A percentile compares a stretch with the other conserved stretches of the same genome.
Conservation (phyloP, 2,888 invertebrate genomes). For the Mythimna lalbum region DNA sequence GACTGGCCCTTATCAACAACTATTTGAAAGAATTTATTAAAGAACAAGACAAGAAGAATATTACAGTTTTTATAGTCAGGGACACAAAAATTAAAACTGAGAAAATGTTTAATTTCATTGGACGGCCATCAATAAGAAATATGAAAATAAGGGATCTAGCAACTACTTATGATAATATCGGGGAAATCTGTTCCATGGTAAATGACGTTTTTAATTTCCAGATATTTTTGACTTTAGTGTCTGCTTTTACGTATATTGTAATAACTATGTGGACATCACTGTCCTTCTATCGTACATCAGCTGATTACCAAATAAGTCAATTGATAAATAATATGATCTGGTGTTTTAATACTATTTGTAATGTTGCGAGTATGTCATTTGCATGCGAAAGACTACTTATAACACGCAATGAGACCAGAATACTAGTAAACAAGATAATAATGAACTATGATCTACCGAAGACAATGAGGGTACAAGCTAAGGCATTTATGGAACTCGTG, state of each 20-base stretch:
- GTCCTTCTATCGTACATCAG: constrained; percentile 67
- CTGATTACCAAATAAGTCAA: constrained; percentile 49
- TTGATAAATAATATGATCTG: constrained; percentile 71
- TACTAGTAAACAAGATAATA: constrained; percentile 78
- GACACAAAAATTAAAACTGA: constrained; percentile 57
- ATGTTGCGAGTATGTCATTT: constrained; percentile 73
- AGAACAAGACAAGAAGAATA: constrained; percentile 63
- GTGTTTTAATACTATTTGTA: constrained; percentile 70
- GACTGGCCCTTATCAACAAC: constrained; percentile 73
- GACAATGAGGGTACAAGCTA: constrained; percentile 77
- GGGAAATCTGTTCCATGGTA: constrained; percentile 71
- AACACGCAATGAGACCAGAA: constrained; percentile 72
- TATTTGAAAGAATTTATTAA: constrained; percentile 71
- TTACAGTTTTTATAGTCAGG: constrained; percentile 66
- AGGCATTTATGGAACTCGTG: constrained; percentile 79
- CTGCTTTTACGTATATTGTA: constrained; percentile 76
- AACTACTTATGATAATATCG: constrained; percentile 74
- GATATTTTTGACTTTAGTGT: constrained; percentile 77
- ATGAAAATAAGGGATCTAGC: constrained; percentile 76
- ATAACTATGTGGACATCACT: constrained; percentile 77
- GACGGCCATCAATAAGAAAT: constrained; percentile 67
- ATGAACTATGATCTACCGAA: constrained; percentile 80
- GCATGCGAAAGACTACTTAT: constrained; percentile 73
- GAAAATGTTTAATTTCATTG: constrained; percentile 68
- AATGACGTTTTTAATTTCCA: constrained; percentile 79